phyloP scores from a whole-genome alignment of 2,888 invertebrate genomes.

The Tridacna crocea region DNA sequence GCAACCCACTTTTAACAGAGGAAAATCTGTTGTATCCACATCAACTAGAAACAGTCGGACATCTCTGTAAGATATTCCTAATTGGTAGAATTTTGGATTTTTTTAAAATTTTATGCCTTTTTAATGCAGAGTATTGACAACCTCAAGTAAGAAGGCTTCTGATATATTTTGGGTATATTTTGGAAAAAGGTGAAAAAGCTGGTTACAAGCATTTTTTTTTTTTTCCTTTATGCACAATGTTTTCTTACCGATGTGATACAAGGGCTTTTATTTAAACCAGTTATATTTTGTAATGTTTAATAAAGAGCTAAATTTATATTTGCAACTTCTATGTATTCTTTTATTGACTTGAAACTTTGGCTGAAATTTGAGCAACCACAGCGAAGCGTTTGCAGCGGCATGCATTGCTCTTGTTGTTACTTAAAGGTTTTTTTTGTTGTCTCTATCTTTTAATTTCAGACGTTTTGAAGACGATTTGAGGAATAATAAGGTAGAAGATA shows the following conservation, averaged over 20 bases:
- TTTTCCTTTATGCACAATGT: neutral
- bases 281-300: no score
- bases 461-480: neutral
- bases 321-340: no score
- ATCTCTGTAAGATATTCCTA: conserved; percentile 41
- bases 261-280: no score
- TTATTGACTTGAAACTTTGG: no score
- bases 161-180: neutral
- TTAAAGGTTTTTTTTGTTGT: no score
- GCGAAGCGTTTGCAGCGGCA: no score
- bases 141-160: neutral
- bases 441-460: conserved; percentile 1
- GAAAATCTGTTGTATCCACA: conserved; percentile 4
- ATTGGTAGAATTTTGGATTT: neutral
- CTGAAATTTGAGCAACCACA: no score
- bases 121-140: neutral
- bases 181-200: neutral
- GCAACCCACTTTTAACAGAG: conserved; percentile 24
- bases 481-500: no score
- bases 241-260: neutral
- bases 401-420: no score
- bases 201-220: neutral
- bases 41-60: conserved; percentile 23
- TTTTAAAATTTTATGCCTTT: neutral
- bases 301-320: no score